phyloP scores from a whole-genome alignment of 2,888 invertebrate species.

The Drosophila planitibia region DNA sequence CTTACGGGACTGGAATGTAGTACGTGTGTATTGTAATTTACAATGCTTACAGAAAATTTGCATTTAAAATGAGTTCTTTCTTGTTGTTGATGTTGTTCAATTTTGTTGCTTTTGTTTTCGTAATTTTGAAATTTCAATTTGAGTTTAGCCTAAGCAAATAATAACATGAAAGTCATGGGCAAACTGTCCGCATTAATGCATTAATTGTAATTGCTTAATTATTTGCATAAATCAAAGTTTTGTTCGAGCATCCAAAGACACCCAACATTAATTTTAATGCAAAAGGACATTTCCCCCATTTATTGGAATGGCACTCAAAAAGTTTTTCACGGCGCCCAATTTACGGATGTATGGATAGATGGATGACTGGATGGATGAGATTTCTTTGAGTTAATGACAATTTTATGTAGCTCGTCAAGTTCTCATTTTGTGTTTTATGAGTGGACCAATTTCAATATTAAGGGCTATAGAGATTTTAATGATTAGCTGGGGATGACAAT shows the following conservation, averaged over 20 bases:
- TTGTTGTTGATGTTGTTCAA: slow-evolving; percentile 26
- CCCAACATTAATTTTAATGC: slow-evolving; percentile 49
- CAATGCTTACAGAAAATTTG: slow-evolving; percentile 66
- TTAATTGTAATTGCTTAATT: slow-evolving; percentile 76
- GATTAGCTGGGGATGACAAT: slow-evolving; percentile 52
- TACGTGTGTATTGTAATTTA: slow-evolving; percentile 67
- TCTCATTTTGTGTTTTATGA: slow-evolving; percentile 59
- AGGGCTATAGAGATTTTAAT: slow-evolving; percentile 54
- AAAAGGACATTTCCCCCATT: slow-evolving; percentile 42
- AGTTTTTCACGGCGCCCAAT: slow-evolving; percentile 40
- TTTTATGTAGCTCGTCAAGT: slow-evolving; percentile 72
- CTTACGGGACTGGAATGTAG: slow-evolving; percentile 63
- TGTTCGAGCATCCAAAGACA: slow-evolving; percentile 10
- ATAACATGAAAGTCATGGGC: slow-evolving; percentile 56
- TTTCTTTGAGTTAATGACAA: slow-evolving; percentile 63
- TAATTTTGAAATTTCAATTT: slow-evolving; percentile 49
- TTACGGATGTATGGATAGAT: slow-evolving; percentile 30
- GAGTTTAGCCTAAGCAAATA: slow-evolving; percentile 61
- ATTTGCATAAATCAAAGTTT: slow-evolving; percentile 76
- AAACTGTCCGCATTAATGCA: slow-evolving; percentile 60
- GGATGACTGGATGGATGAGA: slow-evolving; percentile 12
- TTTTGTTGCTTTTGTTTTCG: slow-evolving; percentile 31
- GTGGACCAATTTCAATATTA: slow-evolving; percentile 20
- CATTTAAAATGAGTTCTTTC: slow-evolving; percentile 73
- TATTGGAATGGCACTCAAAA: slow-evolving; percentile 57